Percentiles rank a stretch among this genome's conserved stretches.
phyloP scores from a whole-genome alignment of 2,797 vertebrate species.

The Crocodylus rhombifer region DNA sequence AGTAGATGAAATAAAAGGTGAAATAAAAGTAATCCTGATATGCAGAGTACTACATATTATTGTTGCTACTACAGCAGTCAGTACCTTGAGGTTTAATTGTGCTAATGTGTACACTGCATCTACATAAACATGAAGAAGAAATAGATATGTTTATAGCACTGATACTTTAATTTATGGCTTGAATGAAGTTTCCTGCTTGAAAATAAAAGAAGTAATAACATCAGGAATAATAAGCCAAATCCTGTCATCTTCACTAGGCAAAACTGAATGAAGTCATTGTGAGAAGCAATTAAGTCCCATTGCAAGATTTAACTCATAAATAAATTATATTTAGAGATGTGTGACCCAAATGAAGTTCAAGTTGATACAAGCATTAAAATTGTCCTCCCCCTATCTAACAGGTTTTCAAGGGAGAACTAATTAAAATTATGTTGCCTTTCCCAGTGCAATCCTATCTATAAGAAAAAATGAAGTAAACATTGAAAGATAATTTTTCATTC shows the following conservation, averaged over 20 bases:
- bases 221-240: background rate
- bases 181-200: background rate
- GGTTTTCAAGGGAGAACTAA: background rate
- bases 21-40: background rate
- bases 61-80: background rate
- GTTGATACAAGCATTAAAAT: background rate
- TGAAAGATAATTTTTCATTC: background rate
- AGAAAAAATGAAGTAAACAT: background rate
- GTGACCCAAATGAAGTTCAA: background rate
- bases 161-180: background rate
- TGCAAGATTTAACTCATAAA: background rate
- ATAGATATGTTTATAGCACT: background rate
- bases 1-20: accelerated
- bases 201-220: background rate
- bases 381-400: background rate
- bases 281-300: background rate
- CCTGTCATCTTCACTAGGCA: background rate
- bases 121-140: background rate
- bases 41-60: background rate
- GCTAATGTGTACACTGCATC: accelerated
- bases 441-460: background rate
- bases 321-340: background rate
- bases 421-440: background rate
- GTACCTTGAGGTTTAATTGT: background rate
- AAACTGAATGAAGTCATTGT: background rate